Evolutionary conservation across 1,140 invertebrate genomes (phyloP), one percentile per base, ranked within the genome.

Genomic region (Thereuonema tuberculata): DNA sequence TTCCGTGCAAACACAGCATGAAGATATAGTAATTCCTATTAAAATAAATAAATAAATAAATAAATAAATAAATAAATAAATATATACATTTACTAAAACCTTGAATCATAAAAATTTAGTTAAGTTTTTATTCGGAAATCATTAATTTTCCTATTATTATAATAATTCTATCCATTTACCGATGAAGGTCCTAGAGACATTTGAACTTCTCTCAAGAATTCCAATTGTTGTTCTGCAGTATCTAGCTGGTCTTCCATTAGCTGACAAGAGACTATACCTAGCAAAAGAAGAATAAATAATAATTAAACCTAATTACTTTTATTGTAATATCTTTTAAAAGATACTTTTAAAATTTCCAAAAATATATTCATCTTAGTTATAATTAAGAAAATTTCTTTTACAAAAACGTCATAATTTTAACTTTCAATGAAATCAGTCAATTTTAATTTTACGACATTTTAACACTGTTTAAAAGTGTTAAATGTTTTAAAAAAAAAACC

Each of bases 131-230:
- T 50, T 12, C 21, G 17, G 48, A 20, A 27, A 5, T 27, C 3
- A 55, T 26, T 26, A 55, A 55, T 55, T 12, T 26, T 55, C 3
- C 23, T 12, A 27, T 25, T 50, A 50, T 50, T 50, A 12, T 50
- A 17, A 50, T 14, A 50, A 50, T 12, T 50, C 23, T n/a, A n/a
- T 50, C 9, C 48, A 59, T 71, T 70, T 63, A 75, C 77, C n/a
- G 79, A 72, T 15, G 75, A 75, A 1, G 69, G 68, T 27, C 77
- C 74, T 29, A 78, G 71, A 48, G 75, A 72, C 50, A 83, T 81
- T 63, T 88, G 82, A 56, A 93, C 80, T 71, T 94, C 89, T 69
- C 83, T 81, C 0, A 97, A 74, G 65, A 93, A 84, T 64, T 94
- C 86, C 23, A 97, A 75, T 72, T 95, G 89, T 67, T 93, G 84